Percentiles rank a stretch among this genome's conserved stretches.
These are phyloP conservation scores for Tyrophagus putrescentiae DNA, from an alignment of 1,140 invertebrate genomes.

Conservation along the genomic window DNA sequence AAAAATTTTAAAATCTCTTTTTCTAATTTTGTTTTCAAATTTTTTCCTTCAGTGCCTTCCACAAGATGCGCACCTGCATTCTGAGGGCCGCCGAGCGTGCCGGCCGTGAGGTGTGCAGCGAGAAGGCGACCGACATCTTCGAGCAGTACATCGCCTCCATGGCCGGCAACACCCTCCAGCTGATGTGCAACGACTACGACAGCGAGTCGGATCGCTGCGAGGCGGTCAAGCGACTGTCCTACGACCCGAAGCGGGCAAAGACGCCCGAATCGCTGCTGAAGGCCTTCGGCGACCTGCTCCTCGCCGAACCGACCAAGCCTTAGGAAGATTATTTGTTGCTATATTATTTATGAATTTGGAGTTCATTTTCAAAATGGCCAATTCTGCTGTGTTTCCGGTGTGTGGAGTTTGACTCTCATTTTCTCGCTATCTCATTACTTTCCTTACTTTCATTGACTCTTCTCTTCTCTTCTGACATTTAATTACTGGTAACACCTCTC, in stretches of 20 bases:
- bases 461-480: no score
- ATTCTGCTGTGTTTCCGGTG: no score
- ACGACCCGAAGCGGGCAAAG: background rate
- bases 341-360: no score
- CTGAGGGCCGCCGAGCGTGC: background rate
- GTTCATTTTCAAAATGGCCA: no score
- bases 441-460: no score
- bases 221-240: background rate
- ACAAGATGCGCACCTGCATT: constrained; percentile 4
- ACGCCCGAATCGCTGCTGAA: background rate
- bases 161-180: constrained; percentile 15
- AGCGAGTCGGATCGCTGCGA: constrained; percentile 4
- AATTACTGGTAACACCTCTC: no score
- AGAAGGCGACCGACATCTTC: background rate
- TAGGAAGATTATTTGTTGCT: no score
- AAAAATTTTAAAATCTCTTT: background rate
- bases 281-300: background rate
- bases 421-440: no score
- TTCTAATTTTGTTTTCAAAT: constrained; percentile 8
- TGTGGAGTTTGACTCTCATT: no score
- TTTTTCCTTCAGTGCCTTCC: constrained; percentile 6
- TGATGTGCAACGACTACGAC: constrained; percentile 19
- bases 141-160: constrained; percentile 6
- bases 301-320: no score
- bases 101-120: background rate